These are phyloP conservation scores for Tineola bisselliella DNA, from an alignment of 2,888 invertebrate species.

Conservation along the genomic window DNA sequence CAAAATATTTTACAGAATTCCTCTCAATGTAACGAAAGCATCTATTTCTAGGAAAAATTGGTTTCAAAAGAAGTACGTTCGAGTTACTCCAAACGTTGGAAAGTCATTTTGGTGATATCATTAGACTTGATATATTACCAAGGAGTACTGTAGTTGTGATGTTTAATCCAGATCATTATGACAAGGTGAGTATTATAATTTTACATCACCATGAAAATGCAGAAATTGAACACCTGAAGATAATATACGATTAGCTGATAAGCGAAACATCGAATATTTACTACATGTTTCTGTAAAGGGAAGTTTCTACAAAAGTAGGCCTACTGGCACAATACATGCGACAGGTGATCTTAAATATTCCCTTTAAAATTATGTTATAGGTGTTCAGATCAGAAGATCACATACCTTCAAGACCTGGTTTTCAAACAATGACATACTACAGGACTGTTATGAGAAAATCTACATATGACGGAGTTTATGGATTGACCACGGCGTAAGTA, in stretches of 20 bases:
- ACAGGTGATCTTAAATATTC: too few species aligned
- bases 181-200: constrained; percentile 31
- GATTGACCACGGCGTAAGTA: constrained; percentile 49
- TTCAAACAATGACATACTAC: constrained; percentile 44
- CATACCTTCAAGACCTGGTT: constrained; percentile 47
- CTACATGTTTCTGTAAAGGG: too few species aligned
- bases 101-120: constrained; percentile 39
- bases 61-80: neutral
- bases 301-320: too few species aligned
- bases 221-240: neutral
- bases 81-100: constrained; percentile 29
- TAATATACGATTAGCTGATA: neutral
- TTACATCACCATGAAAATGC: neutral
- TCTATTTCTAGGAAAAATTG: constrained; percentile 4
- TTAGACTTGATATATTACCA: constrained; percentile 41
- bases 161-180: constrained; percentile 42
- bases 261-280: too few species aligned
- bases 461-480: constrained; percentile 39
- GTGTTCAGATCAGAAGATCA: constrained; percentile 51
- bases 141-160: constrained; percentile 40
- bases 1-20: neutral
- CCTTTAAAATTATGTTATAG: constrained; percentile 22
- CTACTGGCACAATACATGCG: too few species aligned
- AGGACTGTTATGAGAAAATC: constrained; percentile 37
- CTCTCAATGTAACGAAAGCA: too few species aligned